Conservation (phyloP, 2,888 invertebrate species). For the Frankliniella fusca region DNA sequence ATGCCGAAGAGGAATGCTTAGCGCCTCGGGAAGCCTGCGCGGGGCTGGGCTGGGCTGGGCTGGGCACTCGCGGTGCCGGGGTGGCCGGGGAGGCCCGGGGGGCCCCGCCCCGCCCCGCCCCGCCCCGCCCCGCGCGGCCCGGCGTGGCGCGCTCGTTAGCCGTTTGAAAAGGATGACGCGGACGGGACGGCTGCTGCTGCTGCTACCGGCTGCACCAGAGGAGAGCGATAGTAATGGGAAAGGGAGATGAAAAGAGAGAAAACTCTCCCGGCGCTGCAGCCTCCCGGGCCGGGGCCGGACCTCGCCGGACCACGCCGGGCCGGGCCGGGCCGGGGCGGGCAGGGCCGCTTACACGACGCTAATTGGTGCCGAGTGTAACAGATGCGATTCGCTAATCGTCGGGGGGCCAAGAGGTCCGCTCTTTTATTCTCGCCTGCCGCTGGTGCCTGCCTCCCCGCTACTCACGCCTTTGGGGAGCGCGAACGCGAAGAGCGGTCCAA, state of each 20-base stretch:
- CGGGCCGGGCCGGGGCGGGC: neutral
- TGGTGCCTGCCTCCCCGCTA: too few species aligned
- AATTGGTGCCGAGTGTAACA: too few species aligned
- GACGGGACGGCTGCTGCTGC: neutral
- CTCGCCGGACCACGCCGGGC: neutral
- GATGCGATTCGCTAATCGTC: too few species aligned
- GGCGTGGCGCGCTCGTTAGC: constrained; percentile 11
- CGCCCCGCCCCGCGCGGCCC: neutral
- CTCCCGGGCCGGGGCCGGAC: neutral
- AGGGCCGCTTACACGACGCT: neutral
- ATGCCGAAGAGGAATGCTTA: constrained; percentile 24
- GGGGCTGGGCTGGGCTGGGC: too few species aligned
- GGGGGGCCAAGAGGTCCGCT: too few species aligned
- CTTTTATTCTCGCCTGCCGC: too few species aligned
- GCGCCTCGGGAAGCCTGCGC: neutral
- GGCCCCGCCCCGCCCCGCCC: neutral
- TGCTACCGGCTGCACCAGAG: neutral
- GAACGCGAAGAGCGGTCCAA: too few species aligned
- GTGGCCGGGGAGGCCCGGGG: neutral
- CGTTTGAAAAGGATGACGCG: constrained; percentile 7
- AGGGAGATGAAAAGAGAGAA: neutral
- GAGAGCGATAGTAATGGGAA: too few species aligned
- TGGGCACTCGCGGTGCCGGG: too few species aligned
- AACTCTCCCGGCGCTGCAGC: neutral
- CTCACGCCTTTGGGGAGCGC: too few species aligned